Percentiles rank a stretch among this genome's conserved stretches.
Evolutionary conservation across 1,140 invertebrate species (phyloP).

Genomic region (Penaeus japonicus): DNA sequence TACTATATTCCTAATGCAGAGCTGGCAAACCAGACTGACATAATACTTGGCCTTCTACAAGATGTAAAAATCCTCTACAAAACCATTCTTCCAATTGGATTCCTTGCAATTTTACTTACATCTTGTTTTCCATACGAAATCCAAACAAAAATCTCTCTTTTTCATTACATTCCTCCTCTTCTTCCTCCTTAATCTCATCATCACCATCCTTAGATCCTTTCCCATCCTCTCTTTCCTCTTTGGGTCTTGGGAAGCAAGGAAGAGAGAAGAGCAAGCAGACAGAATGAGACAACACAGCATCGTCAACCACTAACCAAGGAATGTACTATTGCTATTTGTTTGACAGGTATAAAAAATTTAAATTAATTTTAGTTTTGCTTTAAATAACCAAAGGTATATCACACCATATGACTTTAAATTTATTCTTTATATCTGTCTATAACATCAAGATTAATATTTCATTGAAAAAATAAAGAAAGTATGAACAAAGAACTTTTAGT

Average conservation of each 20-base stretch:
- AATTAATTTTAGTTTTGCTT: too few relatives aligned
- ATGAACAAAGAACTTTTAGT: background rate
- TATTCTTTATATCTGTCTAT: background rate
- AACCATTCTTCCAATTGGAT: background rate
- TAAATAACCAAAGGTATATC: background rate
- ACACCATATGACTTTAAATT: background rate
- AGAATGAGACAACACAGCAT: background rate
- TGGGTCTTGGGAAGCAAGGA: constrained; percentile 12
- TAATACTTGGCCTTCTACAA: background rate
- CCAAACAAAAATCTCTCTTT: constrained; percentile 31
- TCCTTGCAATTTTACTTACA: constrained; percentile 30
- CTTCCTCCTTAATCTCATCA: constrained; percentile 61
- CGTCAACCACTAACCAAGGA: background rate
- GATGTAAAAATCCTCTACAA: background rate
- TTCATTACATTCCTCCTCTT: constrained; percentile 60
- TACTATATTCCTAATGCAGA: too few relatives aligned
- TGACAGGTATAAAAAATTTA: too few relatives aligned
- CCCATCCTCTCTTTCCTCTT: constrained; percentile 58
- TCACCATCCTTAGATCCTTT: constrained; percentile 65
- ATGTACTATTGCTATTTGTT: too few relatives aligned
- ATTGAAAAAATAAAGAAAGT: background rate
- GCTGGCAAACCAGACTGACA: background rate
- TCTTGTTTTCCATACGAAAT: constrained; percentile 37
- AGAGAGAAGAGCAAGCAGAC: constrained; percentile 34
- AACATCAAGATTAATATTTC: background rate